A percentile compares a stretch with the other conserved stretches of the same genome.
Conservation (phyloP, 2,113 vertebrate species). For the Gila orcuttii region DNA sequence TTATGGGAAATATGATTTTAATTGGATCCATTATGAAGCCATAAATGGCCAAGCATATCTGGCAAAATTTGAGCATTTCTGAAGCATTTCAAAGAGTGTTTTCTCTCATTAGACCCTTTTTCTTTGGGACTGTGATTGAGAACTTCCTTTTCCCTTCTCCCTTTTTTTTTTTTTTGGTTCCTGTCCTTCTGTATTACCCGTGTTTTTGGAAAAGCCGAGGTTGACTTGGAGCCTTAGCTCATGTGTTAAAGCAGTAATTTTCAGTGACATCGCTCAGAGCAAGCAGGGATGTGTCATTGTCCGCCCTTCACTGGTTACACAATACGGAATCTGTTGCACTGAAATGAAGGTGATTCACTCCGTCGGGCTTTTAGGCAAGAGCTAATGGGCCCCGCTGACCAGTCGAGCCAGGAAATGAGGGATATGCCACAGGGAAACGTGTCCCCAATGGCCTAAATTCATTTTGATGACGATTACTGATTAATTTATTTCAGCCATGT, state of each 20-base stretch:
- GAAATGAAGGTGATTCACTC: conserved; percentile 48
- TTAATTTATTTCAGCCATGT: conserved; percentile 22
- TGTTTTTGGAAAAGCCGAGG: conserved; percentile 61
- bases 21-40: background rate
- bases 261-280: conserved; percentile 69
- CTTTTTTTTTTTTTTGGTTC: conserved; percentile 30
- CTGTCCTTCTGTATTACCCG: conserved; percentile 66
- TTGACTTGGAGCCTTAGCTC: conserved; percentile 63
- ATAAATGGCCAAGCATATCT: background rate
- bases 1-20: conserved; percentile 18
- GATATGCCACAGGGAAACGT: background rate
- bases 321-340: conserved; percentile 55
- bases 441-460: conserved; percentile 5
- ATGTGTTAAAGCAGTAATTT: conserved; percentile 69
- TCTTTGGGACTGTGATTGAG: background rate
- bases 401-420: background rate
- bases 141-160: conserved; percentile 24
- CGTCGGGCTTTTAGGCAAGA: conserved; percentile 43
- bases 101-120: background rate
- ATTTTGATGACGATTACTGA: conserved; percentile 7
- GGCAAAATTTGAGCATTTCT: background rate
- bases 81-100: background rate
- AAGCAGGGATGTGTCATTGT: conserved; percentile 68
- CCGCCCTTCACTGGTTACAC: conserved; percentile 62
- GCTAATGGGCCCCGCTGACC: conserved; percentile 40